Evolutionary conservation across 1,140 invertebrate species (phyloP), one percentile per base, ranked within the genome.

Genomic region (Dolichoris vasculosae): DNA sequence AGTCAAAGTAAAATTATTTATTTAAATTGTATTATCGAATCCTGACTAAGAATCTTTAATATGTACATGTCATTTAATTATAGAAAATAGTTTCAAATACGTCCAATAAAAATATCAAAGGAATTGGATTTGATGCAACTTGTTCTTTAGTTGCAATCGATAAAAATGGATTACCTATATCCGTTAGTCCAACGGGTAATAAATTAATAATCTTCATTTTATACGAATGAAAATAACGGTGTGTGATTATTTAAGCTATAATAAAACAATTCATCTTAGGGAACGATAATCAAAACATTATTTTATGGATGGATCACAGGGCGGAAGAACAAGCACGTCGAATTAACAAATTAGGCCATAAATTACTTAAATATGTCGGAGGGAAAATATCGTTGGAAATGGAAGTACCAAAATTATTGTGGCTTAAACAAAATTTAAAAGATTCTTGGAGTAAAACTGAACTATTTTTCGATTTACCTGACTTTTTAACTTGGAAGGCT

Each of bases 261-360:
- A 2, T 76, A 64, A 38, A 13, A 51, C 20, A 86, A 63, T 40
- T 73, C 64, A 85, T 85, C 91, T 46, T 87, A 95, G 96, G 95
- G 15, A 92, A 95, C 63, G 90, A 95, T 89, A 94, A 96, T 73
- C 96, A 97, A 91, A 98, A 99, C 93, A 94, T 99, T 40, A 97
- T 99, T 51, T 95, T 99, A 92, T 99, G 98, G 98, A 97, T 99
- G 97, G 98, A 99, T 92, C 98, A 99, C 90, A 94, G 98, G 88
- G 98, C 98, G 4, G 93, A 95, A 32, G 91, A 95, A 71, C 97
- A 99, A 94, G 97, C 98, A 0, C 94, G 96, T 30, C 93, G 95
- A 32, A 99, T 99, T 23, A 99, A 99, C 91, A 94, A 93, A 46
- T 95, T 95, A 0, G 93, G 95, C 30, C 96, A 99, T 93, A 90